Percentiles rank a stretch among this genome's conserved stretches.
Evolutionary conservation across 2,888 invertebrate species (phyloP).

Genomic region (Zaprionus lineosus): DNA sequence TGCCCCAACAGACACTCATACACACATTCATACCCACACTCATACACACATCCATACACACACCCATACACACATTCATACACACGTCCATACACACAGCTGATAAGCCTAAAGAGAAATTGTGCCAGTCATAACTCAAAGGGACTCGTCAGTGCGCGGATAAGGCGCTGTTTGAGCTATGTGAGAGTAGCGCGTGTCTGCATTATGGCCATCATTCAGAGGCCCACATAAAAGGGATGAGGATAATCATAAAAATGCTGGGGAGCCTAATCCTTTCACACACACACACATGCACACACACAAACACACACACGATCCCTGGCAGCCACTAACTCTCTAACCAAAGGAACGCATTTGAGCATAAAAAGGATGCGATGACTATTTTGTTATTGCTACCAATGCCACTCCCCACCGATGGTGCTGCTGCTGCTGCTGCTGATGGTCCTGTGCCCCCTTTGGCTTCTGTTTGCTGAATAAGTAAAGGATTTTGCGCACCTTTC

Average conservation of each 20-base stretch:
- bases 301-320: constrained; percentile 15
- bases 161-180: constrained; percentile 21
- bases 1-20: no score
- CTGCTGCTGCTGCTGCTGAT: constrained; percentile 20
- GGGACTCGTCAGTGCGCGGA: constrained; percentile 43
- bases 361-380: constrained; percentile 65
- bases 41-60: not conserved
- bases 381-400: constrained; percentile 42
- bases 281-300: constrained; percentile 32
- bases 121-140: constrained; percentile 72
- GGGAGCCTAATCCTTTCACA: constrained; percentile 65
- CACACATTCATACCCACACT: no score
- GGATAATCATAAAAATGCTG: constrained; percentile 55
- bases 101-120: constrained; percentile 65
- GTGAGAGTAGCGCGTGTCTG: constrained; percentile 45
- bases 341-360: constrained; percentile 69
- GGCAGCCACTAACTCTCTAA: constrained; percentile 47
- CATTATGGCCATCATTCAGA: constrained; percentile 64
- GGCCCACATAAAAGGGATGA: constrained; percentile 27
- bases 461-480: constrained; percentile 49
- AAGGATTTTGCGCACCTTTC: constrained; percentile 76
- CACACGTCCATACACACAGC: constrained; percentile 6
- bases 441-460: no score
- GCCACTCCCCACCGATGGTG: no score
- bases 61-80: constrained; percentile 5